Percentiles rank a stretch among this genome's conserved stretches.
phyloP scores from a whole-genome alignment of 1,140 invertebrate genomes.

The Zaprionus taronus region DNA sequence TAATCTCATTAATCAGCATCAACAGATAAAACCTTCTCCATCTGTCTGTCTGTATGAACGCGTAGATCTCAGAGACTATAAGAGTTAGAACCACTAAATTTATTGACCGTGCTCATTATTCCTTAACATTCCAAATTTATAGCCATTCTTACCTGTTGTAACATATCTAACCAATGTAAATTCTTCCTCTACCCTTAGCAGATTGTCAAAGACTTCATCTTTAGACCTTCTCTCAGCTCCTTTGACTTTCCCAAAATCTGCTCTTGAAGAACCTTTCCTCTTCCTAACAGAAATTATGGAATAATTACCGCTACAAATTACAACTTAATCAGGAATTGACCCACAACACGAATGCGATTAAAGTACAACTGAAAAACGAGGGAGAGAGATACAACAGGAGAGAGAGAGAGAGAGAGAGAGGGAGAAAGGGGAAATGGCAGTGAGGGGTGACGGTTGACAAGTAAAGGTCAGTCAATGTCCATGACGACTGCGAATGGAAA shows the following conservation, averaged over 20 bases:
- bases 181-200: too few species aligned
- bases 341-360: slow-evolving; percentile 64
- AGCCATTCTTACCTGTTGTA: too few species aligned
- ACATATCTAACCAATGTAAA: too few species aligned
- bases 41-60: background rate
- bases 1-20: too few species aligned
- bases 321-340: slow-evolving; percentile 80
- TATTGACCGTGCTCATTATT: too few species aligned
- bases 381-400: background rate
- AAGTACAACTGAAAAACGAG: slow-evolving; percentile 33
- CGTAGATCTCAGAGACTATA: background rate
- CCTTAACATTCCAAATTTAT: too few species aligned
- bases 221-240: background rate
- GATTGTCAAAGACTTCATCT: too few species aligned
- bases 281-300: slow-evolving; percentile 32
- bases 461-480: slow-evolving; percentile 78
- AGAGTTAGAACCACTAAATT: background rate
- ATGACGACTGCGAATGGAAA: slow-evolving; percentile 55
- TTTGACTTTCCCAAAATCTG: background rate
- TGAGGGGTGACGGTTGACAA: slow-evolving; percentile 48
- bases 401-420: background rate
- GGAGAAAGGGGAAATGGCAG: background rate
- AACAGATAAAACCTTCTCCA: too few species aligned
- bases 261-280: background rate
- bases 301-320: slow-evolving; percentile 72